Evolutionary conservation across 2,113 vertebrate genomes (phyloP), one percentile per base, ranked within the genome.

Genomic region (Rhineura floridana): DNA sequence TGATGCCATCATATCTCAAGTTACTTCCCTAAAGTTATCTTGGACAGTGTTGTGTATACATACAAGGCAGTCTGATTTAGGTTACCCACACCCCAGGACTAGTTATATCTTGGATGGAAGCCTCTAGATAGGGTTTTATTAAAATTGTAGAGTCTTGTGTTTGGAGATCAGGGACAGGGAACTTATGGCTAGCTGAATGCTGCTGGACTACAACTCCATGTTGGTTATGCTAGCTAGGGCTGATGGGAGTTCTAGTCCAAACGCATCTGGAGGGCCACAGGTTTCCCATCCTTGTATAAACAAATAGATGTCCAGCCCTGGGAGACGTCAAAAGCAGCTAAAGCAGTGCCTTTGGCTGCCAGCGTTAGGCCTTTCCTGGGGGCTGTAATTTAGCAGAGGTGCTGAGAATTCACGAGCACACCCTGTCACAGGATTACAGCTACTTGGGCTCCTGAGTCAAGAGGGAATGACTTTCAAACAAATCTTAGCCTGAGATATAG

Each of bases 1-100:
- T 91, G 81, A 86, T 89, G 89, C 90, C 81, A 81, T 90, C 94
- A 88, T 94, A 91, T 93, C 94, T 95, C 95, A 73, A 92, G 90
- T 95, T 92, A 91, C 92, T 91, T 95, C 87, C 83, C 80, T 84
- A 89, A 89, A 92, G 90, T 93, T 93, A 88, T 92, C 92, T 92
- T 92, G 89, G 62, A 83, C 92, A 89, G 90, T 81, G 89, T 67
- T 90, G 80, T 93, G 86, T 93, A 94, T 91, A 88, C 84, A 90
- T 83, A 81, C 85, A 81, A 0, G 55, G 85, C 73, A 52, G 83
- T 81, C 82, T 91, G 94, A 93, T 95, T n/a, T 92, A 81, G 91
- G 89, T 95, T 94, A 90, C 86, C 84, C 86, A 62, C 87, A 88
- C 89, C 89, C 84, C 81, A 23, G 87, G 39, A 1, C 63, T 19